Evolutionary conservation across 1,140 invertebrate species (phyloP), one percentile per base, ranked within the genome.

Genomic region (Ditylenchus dipsaci): DNA sequence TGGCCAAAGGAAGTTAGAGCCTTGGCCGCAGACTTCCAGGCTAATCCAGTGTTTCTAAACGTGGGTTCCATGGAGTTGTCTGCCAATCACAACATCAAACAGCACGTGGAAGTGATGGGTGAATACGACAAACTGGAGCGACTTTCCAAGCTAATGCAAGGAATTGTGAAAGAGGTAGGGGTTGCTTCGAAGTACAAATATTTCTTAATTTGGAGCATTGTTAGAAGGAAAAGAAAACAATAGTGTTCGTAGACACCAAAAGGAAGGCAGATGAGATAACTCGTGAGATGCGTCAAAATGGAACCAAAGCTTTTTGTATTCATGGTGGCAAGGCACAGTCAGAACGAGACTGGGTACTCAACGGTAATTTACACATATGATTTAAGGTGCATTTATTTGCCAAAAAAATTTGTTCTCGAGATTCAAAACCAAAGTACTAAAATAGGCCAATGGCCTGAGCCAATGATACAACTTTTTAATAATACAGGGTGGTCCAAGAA

Each of bases 221-320:
- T 74, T 57, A 71, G 71, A 67, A 29, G 1, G 75, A 78, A 62
- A 30, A 21, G 62, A 80, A 81, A 21, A 83, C 80, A 9, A 73
- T 98, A 47, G 92, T 99, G 75, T 99, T 99, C 87, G 91, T 92
- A 73, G 94, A 98, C 84, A 98, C 95, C 1, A 98, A 98, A 82
- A 88, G 91, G 73, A 92, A 91, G 85, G 93, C 93, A 53, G 90
- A 98, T 86, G 92, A 97, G 75, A 90, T 98, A 67, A 92, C 92
- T 0, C 87, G 91, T 74, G 88, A 90, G 82, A 93, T 99, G 87
- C 90, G 91, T 76, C 87, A 91, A 66, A 90, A 91, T 82, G 94
- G 93, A 9, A 88, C 84, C 84, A 84, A 84, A 65, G 84, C 84
- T 13, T 68, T 85, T 30, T 95, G 92, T 75, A 98, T 98, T 81